Percentiles rank a stretch among this genome's conserved stretches.
Conservation (phyloP, 2,113 vertebrate genomes). For the Indri indri region DNA sequence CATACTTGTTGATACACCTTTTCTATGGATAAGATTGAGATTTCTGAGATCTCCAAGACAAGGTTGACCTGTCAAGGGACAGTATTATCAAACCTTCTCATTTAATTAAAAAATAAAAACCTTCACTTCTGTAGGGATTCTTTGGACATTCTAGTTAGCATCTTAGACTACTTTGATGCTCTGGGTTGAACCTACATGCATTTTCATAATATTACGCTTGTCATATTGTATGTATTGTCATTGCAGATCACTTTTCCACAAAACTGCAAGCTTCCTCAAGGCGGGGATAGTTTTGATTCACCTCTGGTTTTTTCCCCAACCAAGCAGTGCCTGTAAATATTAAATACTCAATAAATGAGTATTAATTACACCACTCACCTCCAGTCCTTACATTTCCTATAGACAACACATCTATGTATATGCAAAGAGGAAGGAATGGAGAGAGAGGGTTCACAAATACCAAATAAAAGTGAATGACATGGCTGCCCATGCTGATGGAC, state of each 20-base stretch:
- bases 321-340: neutral
- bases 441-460: neutral
- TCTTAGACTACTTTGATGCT: neutral
- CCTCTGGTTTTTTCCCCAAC: slow-evolving; percentile 17
- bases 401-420: neutral
- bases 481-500: neutral
- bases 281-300: slow-evolving; percentile 6
- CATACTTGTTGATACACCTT: neutral
- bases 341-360: neutral
- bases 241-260: neutral
- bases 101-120: neutral
- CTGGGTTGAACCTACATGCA: neutral
- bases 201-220: neutral
- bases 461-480: neutral
- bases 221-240: neutral
- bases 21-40: neutral
- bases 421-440: neutral
- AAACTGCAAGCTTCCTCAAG: neutral
- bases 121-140: neutral
- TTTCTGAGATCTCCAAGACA: slow-evolving; percentile 11
- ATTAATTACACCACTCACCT: neutral
- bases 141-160: neutral
- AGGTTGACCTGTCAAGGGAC: neutral
- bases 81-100: neutral
- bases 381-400: slow-evolving; percentile 4